Evolutionary conservation across 1,140 invertebrate species (phyloP).

Genomic region (Procambarus virginalis): DNA sequence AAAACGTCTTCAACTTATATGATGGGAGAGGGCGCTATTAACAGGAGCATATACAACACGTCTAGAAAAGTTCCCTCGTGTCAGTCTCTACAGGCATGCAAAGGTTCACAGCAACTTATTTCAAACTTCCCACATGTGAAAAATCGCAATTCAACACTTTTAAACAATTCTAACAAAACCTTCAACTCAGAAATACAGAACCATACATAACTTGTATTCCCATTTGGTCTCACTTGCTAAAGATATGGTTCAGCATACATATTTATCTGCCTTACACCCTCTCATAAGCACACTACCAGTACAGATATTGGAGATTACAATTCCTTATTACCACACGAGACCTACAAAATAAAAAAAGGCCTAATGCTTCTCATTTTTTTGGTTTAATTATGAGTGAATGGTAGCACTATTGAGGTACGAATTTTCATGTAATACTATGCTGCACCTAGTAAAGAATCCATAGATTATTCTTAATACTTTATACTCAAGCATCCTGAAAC

Average conservation of each 20-base stretch:
- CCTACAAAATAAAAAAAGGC: conserved; percentile 16
- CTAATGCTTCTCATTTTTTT: conserved; percentile 24
- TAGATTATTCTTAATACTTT: conserved; percentile 18
- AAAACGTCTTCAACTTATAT: neutral
- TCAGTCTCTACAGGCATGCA: conserved; percentile 46
- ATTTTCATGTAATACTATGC: conserved; percentile 52
- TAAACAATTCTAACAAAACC: conserved; percentile 15
- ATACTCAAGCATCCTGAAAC: conserved; percentile 9
- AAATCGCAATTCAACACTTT: conserved; percentile 15
- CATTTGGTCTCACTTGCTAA: conserved; percentile 18
- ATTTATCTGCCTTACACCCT: conserved; percentile 37
- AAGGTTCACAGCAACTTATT: conserved; percentile 51
- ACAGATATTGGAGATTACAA: conserved; percentile 50
- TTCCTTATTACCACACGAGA: conserved; percentile 47
- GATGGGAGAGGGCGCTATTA: conserved; percentile 11
- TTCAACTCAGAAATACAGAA: conserved; percentile 21
- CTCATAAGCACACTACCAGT: conserved; percentile 54
- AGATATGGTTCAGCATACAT: conserved; percentile 24
- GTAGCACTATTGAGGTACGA: conserved; percentile 54
- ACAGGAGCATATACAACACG: conserved; percentile 33
- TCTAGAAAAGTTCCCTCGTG: conserved; percentile 30
- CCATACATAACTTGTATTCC: neutral
- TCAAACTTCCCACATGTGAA: conserved; percentile 34
- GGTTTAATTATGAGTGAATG: neutral
- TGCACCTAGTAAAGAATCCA: conserved; percentile 36